A percentile compares a stretch with the other conserved stretches of the same genome.
phyloP scores from a whole-genome alignment of 2,113 vertebrate genomes.

The Tachycineta bicolor region DNA sequence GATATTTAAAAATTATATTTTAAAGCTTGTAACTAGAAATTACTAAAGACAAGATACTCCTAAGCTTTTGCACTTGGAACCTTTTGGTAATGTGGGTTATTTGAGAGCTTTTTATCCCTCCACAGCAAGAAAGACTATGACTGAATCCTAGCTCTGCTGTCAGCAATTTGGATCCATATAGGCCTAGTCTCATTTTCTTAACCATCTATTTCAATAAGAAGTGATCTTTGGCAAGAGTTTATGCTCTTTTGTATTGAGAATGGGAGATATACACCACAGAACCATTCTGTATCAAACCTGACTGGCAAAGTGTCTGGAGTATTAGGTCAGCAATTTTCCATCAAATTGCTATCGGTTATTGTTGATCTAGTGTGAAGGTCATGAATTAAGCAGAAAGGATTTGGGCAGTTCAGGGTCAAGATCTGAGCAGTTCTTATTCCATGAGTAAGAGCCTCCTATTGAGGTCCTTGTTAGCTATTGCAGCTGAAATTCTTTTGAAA shows the following conservation, averaged over 20 bases:
- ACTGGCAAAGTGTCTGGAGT: neutral
- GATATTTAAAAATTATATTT: neutral
- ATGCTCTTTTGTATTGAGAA: neutral
- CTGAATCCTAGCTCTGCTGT: neutral
- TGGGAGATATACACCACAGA: neutral
- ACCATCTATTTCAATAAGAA: neutral
- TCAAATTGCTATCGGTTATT: conserved; percentile 31
- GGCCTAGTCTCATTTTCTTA: neutral
- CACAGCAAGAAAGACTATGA: neutral
- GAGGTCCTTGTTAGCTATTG: neutral
- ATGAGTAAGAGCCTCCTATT: neutral
- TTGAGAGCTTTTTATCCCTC: neutral
- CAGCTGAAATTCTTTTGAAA: conserved; percentile 28
- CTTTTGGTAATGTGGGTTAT: neutral
- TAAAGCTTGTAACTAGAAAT: conserved; percentile 9
- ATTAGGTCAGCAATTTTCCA: conserved; percentile 22
- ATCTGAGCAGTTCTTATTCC: neutral
- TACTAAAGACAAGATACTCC: neutral
- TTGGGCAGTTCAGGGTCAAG: conserved; percentile 2
- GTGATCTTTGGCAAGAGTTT: neutral
- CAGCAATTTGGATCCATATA: neutral
- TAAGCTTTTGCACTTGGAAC: neutral
- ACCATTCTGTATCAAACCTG: conserved; percentile 7
- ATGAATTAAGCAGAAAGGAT: conserved; percentile 31
- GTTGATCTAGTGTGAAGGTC: conserved; percentile 12